Base-by-base conservation (phyloP, 2,113 vertebrate species). In the Sturnus vulgaris region DNA sequence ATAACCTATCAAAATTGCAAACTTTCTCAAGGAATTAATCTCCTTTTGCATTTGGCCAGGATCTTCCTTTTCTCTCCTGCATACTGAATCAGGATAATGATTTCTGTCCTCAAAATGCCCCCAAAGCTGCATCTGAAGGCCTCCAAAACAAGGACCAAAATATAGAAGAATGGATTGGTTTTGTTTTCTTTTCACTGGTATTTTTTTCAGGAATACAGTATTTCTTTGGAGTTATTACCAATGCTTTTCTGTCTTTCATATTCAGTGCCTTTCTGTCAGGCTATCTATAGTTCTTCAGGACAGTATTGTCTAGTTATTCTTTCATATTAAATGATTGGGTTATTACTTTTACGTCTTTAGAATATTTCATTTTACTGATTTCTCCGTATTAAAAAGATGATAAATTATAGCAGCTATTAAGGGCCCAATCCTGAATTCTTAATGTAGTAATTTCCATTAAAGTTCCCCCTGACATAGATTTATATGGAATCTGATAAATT, bases 401-500 rank as follows among this genome's bases (percentile, higher is more conserved):
- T 81, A 77, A 94, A 97, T 95, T 94, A 90, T 27, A 59, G 64
- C 60, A 56, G 94, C 90, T 95, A 94, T 95, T 93, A 95, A 96
- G 96, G 94, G 90, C 92, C 94, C 92, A 37, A 95, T 97, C 90
- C 94, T 75, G 85, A 95, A 93, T 96, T 93, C 93, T 93, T 97
- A 96, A 96, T 97, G 90, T 11, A 46, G 76, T 52, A 5, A 92
- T 96, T 96, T 96, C 75, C 94, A 94, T 96, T 96, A 93, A 64
- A 94, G 60, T 56, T 88, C 40, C 71, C 42, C 35, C 72, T 63
- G 93, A 95, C 94, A 78, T 25, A 95, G 95, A 95, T 97, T 96
- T 96, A 96, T 95, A 83, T 21, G 88, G 95, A 94, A 95, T 94
- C 92, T 96, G 93, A 96, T 95, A 88, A 95, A 95, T 93, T 95